Evolutionary conservation across 2,888 invertebrate species (phyloP).

Genomic region (Trissoscelio sp.): DNA sequence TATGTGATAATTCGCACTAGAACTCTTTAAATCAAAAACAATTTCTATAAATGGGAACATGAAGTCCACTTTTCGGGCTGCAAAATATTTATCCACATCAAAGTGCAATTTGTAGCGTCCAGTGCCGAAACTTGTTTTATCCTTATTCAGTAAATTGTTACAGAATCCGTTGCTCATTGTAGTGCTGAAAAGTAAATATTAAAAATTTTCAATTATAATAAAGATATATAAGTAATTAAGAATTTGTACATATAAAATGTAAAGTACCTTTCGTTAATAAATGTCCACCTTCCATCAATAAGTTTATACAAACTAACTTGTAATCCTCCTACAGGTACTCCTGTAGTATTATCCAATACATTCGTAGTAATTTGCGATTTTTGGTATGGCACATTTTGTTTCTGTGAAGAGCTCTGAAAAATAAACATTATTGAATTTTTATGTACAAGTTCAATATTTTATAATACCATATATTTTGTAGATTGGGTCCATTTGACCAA

Average conservation of each 20-base stretch:
- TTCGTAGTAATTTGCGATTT: constrained; percentile 89
- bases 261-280: constrained; percentile 85
- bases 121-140: constrained; percentile 54
- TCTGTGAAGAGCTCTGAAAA: no score
- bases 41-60: constrained; percentile 92
- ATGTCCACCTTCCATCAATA: constrained; percentile 87
- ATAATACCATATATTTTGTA: no score
- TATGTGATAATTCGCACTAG: constrained; percentile 89
- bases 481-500: no score
- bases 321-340: constrained; percentile 87
- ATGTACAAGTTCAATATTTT: no score
- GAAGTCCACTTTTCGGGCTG: constrained; percentile 85
- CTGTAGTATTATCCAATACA: constrained; percentile 89
- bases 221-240: constrained; percentile 2
- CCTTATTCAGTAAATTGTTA: constrained; percentile 86
- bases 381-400: constrained; percentile 24
- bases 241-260: background rate
- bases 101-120: constrained; percentile 89
- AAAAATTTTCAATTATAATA: background rate
- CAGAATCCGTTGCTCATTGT: constrained; percentile 89
- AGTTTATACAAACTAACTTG: constrained; percentile 88
- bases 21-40: constrained; percentile 87
- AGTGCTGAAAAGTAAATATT: constrained; percentile 72
- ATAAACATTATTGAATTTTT: no score
- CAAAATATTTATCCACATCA: constrained; percentile 89